A percentile compares a stretch with the other conserved stretches of the same genome.
phyloP scores from a whole-genome alignment of 2,888 invertebrate genomes.

The Dryobotodes eremita region DNA sequence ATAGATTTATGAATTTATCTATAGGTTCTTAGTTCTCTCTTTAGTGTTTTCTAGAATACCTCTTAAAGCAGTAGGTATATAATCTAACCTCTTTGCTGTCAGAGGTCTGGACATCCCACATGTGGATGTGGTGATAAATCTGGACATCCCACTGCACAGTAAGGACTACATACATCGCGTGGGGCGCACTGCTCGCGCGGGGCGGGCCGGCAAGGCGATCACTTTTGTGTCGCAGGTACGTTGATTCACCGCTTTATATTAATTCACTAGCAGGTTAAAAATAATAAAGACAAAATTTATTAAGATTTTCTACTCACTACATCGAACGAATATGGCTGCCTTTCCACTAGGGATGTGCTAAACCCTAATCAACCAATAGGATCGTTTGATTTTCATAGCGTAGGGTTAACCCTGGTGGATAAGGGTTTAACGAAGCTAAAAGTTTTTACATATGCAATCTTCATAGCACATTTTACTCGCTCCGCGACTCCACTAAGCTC shows the following conservation, averaged over 20 bases:
- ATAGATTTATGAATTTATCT: no score
- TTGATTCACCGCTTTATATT: neutral
- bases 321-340: neutral
- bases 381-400: no score
- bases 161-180: slow-evolving; percentile 99
- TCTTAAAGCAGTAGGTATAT: no score
- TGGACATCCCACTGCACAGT: slow-evolving; percentile 99
- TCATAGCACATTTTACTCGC: no score
- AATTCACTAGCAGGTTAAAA: neutral
- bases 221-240: slow-evolving; percentile 98
- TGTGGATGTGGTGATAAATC: slow-evolving; percentile 99
- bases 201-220: slow-evolving; percentile 97
- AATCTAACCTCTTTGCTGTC: slow-evolving; percentile 16
- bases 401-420: no score
- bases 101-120: slow-evolving; percentile 99
- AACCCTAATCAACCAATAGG: no score
- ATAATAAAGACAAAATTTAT: neutral
- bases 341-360: neutral
- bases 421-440: no score
- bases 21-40: no score
- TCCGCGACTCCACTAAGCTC: no score
- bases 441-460: no score
- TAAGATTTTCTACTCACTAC: neutral
- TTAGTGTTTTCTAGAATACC: no score
- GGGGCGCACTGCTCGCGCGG: slow-evolving; percentile 98